phyloP scores from a whole-genome alignment of 2,888 invertebrate species.

The Taenaris catops region DNA sequence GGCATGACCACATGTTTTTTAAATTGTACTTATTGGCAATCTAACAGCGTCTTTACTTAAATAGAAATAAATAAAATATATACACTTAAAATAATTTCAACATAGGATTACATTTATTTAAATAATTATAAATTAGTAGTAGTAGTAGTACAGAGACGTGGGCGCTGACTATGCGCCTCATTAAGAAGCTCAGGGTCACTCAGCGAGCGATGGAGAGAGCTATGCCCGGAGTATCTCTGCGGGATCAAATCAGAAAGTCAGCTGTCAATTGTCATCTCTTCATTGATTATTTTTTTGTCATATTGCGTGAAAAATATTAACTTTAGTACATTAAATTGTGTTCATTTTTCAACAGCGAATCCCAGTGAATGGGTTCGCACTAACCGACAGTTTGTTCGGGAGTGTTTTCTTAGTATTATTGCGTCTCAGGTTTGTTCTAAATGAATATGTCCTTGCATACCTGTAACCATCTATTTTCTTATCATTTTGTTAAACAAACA shows the following conservation, averaged over 20 bases:
- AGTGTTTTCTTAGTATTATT: background rate
- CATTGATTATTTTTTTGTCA: conserved; percentile 24
- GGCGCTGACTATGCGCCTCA: no score
- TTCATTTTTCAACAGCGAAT: conserved; percentile 15
- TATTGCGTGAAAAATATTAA: conserved; percentile 23
- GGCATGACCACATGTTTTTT: no score
- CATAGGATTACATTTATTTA: no score
- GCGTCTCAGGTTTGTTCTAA: conserved; percentile 12
- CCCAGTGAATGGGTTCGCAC: conserved; percentile 20
- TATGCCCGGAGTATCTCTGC: no score
- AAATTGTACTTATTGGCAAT: no score
- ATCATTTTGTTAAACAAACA: conserved; percentile 58
- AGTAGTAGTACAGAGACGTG: no score
- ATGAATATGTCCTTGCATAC: conserved; percentile 40
- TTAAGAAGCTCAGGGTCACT: no score
- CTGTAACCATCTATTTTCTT: conserved; percentile 36
- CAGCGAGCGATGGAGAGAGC: no score
- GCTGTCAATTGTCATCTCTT: conserved; percentile 16
- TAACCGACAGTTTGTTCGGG: conserved; percentile 7
- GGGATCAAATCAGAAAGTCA: conserved; percentile 11
- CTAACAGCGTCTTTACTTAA: no score
- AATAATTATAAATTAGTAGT: no score
- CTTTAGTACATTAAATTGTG: conserved; percentile 18
- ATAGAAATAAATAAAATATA: no score
- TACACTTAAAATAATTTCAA: no score